A percentile compares a stretch with the other conserved stretches of the same genome.
Conservation (phyloP, 1,140 invertebrate species). For the Leptinotarsa undecemlineata region DNA sequence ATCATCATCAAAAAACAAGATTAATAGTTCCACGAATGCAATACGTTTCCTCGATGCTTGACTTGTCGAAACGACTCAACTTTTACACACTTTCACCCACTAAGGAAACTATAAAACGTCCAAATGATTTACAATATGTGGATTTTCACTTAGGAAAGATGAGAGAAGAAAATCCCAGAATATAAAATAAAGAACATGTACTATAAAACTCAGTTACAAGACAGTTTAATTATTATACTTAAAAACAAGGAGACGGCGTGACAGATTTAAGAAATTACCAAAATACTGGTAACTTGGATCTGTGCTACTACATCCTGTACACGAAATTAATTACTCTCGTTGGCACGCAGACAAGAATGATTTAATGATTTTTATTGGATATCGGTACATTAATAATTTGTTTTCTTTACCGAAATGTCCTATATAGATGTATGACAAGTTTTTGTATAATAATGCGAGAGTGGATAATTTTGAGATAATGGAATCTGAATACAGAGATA, state of each 20-base stretch:
- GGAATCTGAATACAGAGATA: no score
- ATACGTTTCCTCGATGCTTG: neutral
- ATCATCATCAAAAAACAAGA: neutral
- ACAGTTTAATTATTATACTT: slow-evolving; percentile 4
- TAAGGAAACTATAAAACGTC: neutral
- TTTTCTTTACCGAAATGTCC: neutral
- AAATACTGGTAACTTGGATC: neutral
- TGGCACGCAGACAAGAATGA: neutral
- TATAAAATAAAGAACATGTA: neutral
- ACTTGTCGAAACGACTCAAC: neutral
- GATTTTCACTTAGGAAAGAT: neutral
- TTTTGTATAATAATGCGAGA: no score
- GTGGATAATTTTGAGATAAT: no score
- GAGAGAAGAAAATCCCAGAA: neutral
- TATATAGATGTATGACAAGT: neutral
- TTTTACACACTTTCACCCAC: neutral
- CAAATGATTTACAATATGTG: neutral
- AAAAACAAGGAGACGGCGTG: neutral
- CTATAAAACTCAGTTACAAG: neutral
- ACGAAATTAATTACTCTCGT: neutral
- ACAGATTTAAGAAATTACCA: slow-evolving; percentile 1
- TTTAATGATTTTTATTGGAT: neutral
- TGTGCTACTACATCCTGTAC: neutral
- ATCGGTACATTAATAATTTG: neutral
- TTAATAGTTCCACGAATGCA: neutral